Evolutionary conservation across 2,888 invertebrate genomes (phyloP).

Genomic region (Dastarcus helophoroides): DNA sequence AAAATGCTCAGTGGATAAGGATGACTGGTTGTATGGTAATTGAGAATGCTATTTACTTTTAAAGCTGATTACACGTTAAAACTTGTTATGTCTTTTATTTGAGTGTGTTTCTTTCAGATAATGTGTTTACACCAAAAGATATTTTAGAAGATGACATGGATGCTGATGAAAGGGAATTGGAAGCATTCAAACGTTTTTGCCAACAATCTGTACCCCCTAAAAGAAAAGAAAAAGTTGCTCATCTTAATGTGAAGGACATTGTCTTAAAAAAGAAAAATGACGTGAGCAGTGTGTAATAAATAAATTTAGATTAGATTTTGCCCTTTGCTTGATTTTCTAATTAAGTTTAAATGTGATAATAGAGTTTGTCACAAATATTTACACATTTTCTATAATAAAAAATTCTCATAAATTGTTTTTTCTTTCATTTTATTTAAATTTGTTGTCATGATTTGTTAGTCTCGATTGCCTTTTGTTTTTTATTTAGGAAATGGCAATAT

Average conservation of each 20-base stretch:
- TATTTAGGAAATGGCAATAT: no score
- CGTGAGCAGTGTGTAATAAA: conserved; percentile 11
- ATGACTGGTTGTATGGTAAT: conserved; percentile 35
- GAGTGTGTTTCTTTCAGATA: conserved; percentile 34
- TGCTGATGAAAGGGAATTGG: conserved; percentile 69
- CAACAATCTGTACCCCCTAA: conserved; percentile 70
- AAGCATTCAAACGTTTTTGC: conserved; percentile 79
- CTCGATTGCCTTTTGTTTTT: no score
- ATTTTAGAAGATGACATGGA: conserved; percentile 71
- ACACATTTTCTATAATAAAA: no score
- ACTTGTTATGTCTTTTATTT: conserved; percentile 1
- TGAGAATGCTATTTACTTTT: background rate
- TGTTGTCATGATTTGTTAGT: no score
- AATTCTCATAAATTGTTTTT: no score
- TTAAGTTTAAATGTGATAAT: no score
- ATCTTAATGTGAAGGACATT: conserved; percentile 70
- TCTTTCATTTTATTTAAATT: no score
- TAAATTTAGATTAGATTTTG: background rate
- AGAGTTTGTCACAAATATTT: no score
- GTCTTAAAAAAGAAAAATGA: conserved; percentile 50
- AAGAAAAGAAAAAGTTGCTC: conserved; percentile 60
- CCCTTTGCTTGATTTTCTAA: no score
- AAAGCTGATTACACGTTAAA: background rate
- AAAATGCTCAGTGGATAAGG: conserved; percentile 29
- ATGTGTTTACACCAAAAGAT: conserved; percentile 72